Evolutionary conservation across 2,113 vertebrate genomes (phyloP), one percentile per base, ranked within the genome.

Genomic region (Hemiprocne comata): DNA sequence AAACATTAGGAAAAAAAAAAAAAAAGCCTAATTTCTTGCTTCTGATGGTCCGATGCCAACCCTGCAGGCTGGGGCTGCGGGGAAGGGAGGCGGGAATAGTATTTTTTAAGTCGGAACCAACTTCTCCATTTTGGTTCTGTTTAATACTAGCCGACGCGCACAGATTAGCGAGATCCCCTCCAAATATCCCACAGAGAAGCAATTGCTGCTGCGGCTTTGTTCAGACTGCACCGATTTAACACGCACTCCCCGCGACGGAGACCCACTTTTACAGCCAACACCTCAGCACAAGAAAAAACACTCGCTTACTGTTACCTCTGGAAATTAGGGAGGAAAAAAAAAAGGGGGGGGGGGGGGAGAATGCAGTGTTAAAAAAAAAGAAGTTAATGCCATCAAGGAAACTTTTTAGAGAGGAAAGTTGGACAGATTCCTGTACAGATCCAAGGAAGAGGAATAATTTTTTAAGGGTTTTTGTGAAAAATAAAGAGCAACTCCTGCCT

Each of bases 91-190:
- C 1, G 3, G 50, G 31, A 74, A 31, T 33, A 42, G 50, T 87
- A 65, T 54, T 34, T 54, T 33, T 16, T 0, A 79, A 89, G 69
- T 71, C 78, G 60, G 64, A 88, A 38, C 42, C 87, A 93, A 96
- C 79, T 95, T 96, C 94, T 94, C 95, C 94, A 90, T 96, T 83
- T 95, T 93, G 79, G 55, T 60, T 88, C 92, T 34, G 89, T 73
- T 91, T 34, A 33, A 69, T 7, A 13, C n/a, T 8, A 71, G 65
- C 61, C 55, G 3, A 17, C 0, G 17, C 28, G 34, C 57, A 36
- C 9, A 13, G 62, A 85, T 89, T 4, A 72, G 76, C 14, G 33
- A 44, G 93, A 74, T 80, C 95, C 75, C 64, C 53, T 70, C 87
- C 62, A 58, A 93, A 93, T 46, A 95, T 79, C 94, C 91, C 94